These are phyloP conservation scores for Muscicapa comitata DNA, from an alignment of 2,797 vertebrate species.

Conservation along the genomic window DNA sequence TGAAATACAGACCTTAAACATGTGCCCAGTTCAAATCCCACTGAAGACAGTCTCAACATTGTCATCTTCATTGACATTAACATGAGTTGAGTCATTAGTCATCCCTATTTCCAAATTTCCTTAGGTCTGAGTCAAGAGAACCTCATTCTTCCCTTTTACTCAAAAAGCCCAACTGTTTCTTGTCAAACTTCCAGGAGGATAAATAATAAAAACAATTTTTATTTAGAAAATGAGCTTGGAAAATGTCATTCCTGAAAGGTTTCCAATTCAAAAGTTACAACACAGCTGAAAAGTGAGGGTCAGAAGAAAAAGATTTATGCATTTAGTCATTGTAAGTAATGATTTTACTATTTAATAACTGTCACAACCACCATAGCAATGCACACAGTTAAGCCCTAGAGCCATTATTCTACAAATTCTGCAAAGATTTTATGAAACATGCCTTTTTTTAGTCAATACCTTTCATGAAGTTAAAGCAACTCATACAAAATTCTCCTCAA, in stretches of 20 bases:
- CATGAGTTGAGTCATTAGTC: background rate
- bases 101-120: conserved; percentile 38
- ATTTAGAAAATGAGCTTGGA: background rate
- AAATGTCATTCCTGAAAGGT: background rate
- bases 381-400: background rate
- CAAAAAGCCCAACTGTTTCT: conserved; percentile 25
- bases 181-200: conserved; percentile 22
- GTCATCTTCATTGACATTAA: conserved; percentile 43
- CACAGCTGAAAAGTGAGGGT: background rate
- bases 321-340: background rate
- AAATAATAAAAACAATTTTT: conserved; percentile 1
- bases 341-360: background rate
- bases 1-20: conserved; percentile 43
- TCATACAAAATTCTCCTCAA: background rate
- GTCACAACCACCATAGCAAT: background rate
- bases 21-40: conserved; percentile 24
- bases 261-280: background rate
- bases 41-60: background rate
- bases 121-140: conserved; percentile 23
- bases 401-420: background rate
- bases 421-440: background rate
- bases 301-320: background rate
- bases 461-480: background rate
- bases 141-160: conserved; percentile 21
- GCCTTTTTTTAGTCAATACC: background rate